Conservation (phyloP, 2,113 vertebrate genomes). For the Corythornis madagascariensis region DNA sequence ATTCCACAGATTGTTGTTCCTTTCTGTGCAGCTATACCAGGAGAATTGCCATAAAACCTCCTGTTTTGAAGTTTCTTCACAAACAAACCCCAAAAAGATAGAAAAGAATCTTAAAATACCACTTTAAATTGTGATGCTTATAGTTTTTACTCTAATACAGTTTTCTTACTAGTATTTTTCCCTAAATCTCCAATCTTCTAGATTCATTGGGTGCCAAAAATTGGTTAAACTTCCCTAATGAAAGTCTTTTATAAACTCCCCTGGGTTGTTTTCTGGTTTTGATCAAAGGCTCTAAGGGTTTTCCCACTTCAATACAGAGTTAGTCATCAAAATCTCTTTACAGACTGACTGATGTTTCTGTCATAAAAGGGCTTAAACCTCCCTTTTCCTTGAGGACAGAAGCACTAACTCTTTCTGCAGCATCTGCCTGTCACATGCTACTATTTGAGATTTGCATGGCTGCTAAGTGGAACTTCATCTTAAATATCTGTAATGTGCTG, state of each 20-base stretch:
- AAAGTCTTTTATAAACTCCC: not conserved
- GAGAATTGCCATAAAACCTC: not conserved
- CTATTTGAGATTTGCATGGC: not conserved
- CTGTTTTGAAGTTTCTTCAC: not conserved
- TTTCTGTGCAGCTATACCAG: not conserved
- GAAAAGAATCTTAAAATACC: not conserved
- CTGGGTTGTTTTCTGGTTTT: slow-evolving; percentile 16
- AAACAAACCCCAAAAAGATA: not conserved
- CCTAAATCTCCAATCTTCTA: not conserved
- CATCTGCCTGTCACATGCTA: not conserved
- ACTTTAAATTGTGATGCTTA: not conserved
- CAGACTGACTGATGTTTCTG: not conserved
- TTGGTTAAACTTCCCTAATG: not conserved
- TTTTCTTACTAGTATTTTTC: not conserved
- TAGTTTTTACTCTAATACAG: not conserved
- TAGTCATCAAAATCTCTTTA: slow-evolving; percentile 15
- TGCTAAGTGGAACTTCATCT: not conserved
- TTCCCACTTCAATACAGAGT: not conserved
- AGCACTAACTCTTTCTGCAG: not conserved
- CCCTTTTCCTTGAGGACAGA: slow-evolving; percentile 20
- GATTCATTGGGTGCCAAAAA: not conserved
- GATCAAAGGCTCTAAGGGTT: not conserved
- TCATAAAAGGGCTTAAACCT: not conserved
- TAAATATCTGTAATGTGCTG: not conserved
- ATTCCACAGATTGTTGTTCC: not conserved